phyloP scores from a whole-genome alignment of 2,797 vertebrate species.

The Cynodonichthys magdalenae region DNA sequence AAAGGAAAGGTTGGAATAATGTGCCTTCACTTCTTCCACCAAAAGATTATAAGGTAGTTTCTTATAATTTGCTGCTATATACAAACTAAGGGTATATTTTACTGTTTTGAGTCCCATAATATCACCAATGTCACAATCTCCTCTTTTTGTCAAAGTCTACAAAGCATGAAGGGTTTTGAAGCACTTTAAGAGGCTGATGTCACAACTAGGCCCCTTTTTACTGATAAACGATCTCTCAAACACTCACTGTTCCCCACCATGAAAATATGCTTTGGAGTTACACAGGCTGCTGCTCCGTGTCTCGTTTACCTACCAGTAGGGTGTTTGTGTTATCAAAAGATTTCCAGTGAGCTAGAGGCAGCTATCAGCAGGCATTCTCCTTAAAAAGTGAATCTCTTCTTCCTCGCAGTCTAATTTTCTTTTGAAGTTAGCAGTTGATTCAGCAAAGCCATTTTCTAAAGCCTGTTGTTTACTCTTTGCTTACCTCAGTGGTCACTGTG shows the following conservation, averaged over 20 bases:
- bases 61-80: background rate
- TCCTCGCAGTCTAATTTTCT: slow-evolving; percentile 16
- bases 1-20: slow-evolving; percentile 49
- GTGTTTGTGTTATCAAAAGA: slow-evolving; percentile 24
- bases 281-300: slow-evolving; percentile 27
- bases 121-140: slow-evolving; percentile 17
- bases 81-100: slow-evolving; percentile 12
- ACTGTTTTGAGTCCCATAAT: slow-evolving; percentile 9
- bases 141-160: background rate
- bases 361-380: slow-evolving; percentile 11
- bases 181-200: slow-evolving; percentile 4
- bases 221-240: slow-evolving; percentile 33
- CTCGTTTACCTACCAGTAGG: slow-evolving; percentile 16
- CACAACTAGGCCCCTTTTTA: slow-evolving; percentile 19
- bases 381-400: slow-evolving; percentile 10
- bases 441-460: slow-evolving; percentile 11
- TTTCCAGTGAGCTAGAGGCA: slow-evolving; percentile 34
- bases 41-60: slow-evolving; percentile 26
- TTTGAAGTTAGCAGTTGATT: slow-evolving; percentile 19
- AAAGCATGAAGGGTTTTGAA: slow-evolving; percentile 4
- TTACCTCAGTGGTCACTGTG: slow-evolving; percentile 1
- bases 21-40: background rate
- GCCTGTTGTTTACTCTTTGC: background rate
- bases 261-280: slow-evolving; percentile 20
- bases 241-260: slow-evolving; percentile 5